Percentiles rank a stretch among this genome's conserved stretches.
Conservation (phyloP, 2,888 invertebrate genomes). For the Dynastes grantii region DNA sequence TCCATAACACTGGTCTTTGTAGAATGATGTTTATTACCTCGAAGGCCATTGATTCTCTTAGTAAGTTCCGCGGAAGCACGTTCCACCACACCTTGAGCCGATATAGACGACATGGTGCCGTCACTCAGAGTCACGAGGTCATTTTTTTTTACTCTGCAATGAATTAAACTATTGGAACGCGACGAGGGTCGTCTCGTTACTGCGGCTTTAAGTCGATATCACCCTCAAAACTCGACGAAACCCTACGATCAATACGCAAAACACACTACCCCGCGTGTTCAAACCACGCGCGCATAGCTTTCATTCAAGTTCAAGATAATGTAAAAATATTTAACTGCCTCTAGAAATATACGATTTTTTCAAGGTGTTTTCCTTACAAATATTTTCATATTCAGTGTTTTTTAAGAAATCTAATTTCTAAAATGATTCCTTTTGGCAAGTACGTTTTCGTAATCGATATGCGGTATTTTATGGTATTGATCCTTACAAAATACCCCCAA, state of each 20-base stretch:
- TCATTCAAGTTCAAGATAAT: constrained; percentile 55
- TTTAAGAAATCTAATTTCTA: neutral
- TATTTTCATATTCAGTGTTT: neutral
- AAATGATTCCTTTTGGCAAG: neutral
- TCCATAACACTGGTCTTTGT: constrained; percentile 82
- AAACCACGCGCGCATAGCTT: constrained; percentile 47
- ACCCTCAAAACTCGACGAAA: constrained; percentile 53
- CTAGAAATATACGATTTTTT: neutral
- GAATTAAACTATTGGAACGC: constrained; percentile 30
- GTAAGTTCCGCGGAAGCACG: constrained; percentile 92
- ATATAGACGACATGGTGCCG: constrained; percentile 82
- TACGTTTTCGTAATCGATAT: neutral
- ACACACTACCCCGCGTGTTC: constrained; percentile 51
- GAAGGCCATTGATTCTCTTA: constrained; percentile 89
- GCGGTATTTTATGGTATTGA: neutral
- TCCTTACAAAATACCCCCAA: neutral
- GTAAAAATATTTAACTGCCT: constrained; percentile 1
- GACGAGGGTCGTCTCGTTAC: constrained; percentile 49
- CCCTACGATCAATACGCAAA: constrained; percentile 55
- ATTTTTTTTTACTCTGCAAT: constrained; percentile 14
- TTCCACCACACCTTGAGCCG: constrained; percentile 92
- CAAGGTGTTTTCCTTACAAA: neutral
- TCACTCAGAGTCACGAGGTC: constrained; percentile 37
- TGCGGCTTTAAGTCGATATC: constrained; percentile 54
- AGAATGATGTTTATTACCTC: constrained; percentile 75